Evolutionary conservation across 2,888 invertebrate genomes (phyloP), one percentile per base, ranked within the genome.

Genomic region (Drosophila crucigera): DNA sequence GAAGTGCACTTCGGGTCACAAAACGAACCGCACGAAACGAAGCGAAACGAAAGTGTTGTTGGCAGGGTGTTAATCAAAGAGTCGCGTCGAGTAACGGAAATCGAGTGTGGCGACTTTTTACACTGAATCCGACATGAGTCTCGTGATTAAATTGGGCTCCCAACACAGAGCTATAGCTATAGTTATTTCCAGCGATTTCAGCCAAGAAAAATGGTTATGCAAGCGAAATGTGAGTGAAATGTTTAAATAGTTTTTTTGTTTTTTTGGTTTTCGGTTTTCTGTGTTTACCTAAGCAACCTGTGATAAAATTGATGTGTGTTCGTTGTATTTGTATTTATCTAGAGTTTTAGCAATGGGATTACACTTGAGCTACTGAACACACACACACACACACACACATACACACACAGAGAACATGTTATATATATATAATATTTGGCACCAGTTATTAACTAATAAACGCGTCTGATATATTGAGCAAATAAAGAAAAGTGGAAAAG

Each of bases 71-170:
- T 73, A 73, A 73, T 73, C 58, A 67, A 69, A 74, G 60, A 56
- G 53, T 61, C 69, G 63, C 41, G 35, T 35, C 35, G n/a, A 30
- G 41, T 58, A 58, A 39, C 58, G 58, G 30, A 30, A 41, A 41
- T 31, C 58, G 41, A 62, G 35, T 31, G 55, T 5, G n/a, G 47
- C 22, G 55, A 35, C 22, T 28, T 19, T 43, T 10, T 30, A 53
- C 54, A 64, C 75, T 61, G 69, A 79, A 81, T 76, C 72, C 84
- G 60, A 78, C 84, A 72, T 80, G 84, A 89, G 84, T 85, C 84
- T 85, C 84, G 89, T 89, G 84, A 84, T 89, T 83, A 86, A 86
- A 61, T 69, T 69, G 65, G 66, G 75, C 64, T 59, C 16, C 63
- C 56, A 39, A 47, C 4, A 25, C 22, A 47, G 16, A 47, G 7